Percentiles rank a stretch among this genome's conserved stretches.
phyloP scores from a whole-genome alignment of 2,797 vertebrate species.

The Acanthurus tractus region DNA sequence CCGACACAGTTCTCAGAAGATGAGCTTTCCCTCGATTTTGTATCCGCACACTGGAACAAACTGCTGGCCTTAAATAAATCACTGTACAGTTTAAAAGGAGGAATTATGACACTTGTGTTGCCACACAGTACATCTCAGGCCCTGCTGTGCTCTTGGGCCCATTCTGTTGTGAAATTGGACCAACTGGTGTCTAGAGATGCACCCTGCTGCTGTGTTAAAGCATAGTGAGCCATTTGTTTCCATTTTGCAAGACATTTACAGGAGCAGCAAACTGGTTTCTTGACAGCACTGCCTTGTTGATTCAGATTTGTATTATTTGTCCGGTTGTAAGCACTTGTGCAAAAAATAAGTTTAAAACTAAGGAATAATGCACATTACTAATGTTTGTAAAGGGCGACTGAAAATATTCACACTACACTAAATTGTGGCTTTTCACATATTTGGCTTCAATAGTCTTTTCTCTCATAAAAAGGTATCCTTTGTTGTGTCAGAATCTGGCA shows the following conservation, averaged over 20 bases:
- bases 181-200: constrained; percentile 74
- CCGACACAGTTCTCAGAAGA: constrained; percentile 68
- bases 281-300: constrained; percentile 6
- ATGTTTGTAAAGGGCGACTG: constrained; percentile 45
- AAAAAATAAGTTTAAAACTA: constrained; percentile 24
- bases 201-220: constrained; percentile 67
- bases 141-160: constrained; percentile 65
- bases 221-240: constrained; percentile 57
- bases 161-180: constrained; percentile 73
- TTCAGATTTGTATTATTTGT: constrained; percentile 12
- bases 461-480: constrained; percentile 51
- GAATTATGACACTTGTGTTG: constrained; percentile 69
- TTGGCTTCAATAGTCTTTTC: constrained; percentile 58
- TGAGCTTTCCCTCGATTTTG: constrained; percentile 63
- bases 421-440: constrained; percentile 65
- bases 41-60: constrained; percentile 62
- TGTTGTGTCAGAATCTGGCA: constrained; percentile 68
- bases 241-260: constrained; percentile 56
- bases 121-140: constrained; percentile 57
- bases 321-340: constrained; percentile 14
- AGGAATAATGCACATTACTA: constrained; percentile 24
- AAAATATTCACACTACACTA: constrained; percentile 49
- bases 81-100: constrained; percentile 60
- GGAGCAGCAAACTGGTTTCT: constrained; percentile 37
- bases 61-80: constrained; percentile 69